A percentile compares a stretch with the other conserved stretches of the same genome.
Conservation (phyloP, 2,113 vertebrate genomes). For the Oreochromis tanganicae region DNA sequence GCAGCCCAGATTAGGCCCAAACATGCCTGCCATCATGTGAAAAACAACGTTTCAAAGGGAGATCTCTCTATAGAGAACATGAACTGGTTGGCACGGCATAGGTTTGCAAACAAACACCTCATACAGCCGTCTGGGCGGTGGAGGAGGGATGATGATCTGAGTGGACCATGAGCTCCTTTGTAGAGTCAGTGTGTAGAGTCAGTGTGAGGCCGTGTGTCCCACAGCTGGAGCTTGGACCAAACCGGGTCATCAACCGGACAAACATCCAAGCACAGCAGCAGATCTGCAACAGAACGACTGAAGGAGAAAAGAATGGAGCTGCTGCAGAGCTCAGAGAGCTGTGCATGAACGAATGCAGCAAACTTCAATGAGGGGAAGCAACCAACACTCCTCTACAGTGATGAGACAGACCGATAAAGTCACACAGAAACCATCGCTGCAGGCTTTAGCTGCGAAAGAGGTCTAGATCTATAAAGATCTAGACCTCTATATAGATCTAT, state of each 20-base stretch:
- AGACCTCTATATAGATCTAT: not conserved
- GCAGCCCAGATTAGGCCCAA: not conserved
- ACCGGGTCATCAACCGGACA: not conserved
- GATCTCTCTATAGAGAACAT: not conserved
- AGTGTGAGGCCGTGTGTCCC: not conserved
- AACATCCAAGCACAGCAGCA: not conserved
- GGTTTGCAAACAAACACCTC: not conserved
- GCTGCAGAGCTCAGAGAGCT: not conserved
- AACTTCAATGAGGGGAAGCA: rapidly evolving
- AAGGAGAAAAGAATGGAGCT: not conserved
- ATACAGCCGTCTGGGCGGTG: rapidly evolving
- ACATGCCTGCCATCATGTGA: not conserved
- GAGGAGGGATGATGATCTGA: not conserved
- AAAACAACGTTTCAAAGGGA: rapidly evolving
- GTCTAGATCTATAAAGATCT: not conserved
- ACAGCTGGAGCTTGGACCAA: not conserved
- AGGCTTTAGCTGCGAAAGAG: not conserved
- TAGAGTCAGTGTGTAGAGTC: not conserved
- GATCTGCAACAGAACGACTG: rapidly evolving
- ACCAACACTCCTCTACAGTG: not conserved
- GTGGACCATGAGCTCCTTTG: not conserved
- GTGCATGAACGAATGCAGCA: not conserved
- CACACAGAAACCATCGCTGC: not conserved
- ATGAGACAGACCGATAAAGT: not conserved
- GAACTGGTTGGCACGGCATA: not conserved